Conservation (phyloP, 2,888 invertebrate genomes). For the Brachyopa scutellaris region DNA sequence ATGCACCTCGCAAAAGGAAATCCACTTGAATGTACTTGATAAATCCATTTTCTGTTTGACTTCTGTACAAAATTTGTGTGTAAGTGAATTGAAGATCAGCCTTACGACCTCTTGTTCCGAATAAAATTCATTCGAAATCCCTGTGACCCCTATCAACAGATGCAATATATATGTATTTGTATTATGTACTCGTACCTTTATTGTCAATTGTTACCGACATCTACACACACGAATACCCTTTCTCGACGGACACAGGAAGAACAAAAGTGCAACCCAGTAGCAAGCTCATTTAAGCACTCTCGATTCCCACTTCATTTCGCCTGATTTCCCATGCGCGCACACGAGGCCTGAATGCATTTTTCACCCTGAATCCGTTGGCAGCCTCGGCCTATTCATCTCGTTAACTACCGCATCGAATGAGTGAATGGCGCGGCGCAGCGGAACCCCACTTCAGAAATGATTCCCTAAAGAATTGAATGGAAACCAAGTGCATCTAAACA, state of each 20-base stretch:
- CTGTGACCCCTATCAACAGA: conserved; percentile 46
- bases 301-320: conserved; percentile 60
- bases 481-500: conserved; percentile 38
- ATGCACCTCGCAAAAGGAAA: no score
- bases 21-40: no score
- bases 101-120: no score
- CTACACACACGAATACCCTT: no score
- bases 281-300: conserved; percentile 47
- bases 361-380: conserved; percentile 35
- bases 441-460: conserved; percentile 56
- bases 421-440: conserved; percentile 8
- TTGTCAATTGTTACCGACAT: conserved; percentile 32
- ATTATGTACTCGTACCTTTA: no score
- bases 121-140: no score
- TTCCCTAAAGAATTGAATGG: conserved; percentile 49
- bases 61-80: no score
- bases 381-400: conserved; percentile 58
- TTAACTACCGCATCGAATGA: conserved; percentile 65
- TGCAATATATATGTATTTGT: no score
- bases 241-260: conserved; percentile 1
- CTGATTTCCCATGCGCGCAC: conserved; percentile 51
- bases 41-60: no score
- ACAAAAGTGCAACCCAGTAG: conserved; percentile 66
- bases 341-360: conserved; percentile 27
- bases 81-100: not conserved